Conservation (phyloP, 2,888 invertebrate genomes). For the Metopia argyrocephala region DNA sequence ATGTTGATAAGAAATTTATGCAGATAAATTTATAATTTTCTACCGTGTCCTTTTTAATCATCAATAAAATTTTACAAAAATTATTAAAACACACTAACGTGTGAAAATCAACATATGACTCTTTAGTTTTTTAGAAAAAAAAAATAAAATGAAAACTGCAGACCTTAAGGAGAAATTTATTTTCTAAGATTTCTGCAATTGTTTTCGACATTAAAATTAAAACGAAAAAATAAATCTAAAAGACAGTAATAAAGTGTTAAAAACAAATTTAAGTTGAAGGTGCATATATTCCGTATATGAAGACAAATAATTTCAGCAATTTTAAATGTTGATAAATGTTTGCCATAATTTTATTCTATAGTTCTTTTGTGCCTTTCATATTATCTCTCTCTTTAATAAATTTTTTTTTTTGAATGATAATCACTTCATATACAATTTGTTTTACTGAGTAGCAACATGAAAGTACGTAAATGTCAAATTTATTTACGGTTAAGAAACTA, state of each 20-base stretch:
- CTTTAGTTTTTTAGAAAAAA: constrained; percentile 2
- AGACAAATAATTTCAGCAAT: constrained; percentile 43
- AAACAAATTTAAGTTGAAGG: not conserved
- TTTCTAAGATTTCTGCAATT: constrained; percentile 37
- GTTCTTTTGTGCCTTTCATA: constrained; percentile 23
- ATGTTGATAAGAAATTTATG: constrained; percentile 62
- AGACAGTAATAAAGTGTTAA: not conserved
- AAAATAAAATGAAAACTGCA: not conserved
- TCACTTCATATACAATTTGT: constrained; percentile 58
- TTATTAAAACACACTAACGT: constrained; percentile 50
- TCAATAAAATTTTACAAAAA: constrained; percentile 1
- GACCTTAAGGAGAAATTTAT: constrained; percentile 2
- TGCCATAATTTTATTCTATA: constrained; percentile 19
- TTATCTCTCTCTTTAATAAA: too few species aligned
- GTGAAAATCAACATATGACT: constrained; percentile 62
- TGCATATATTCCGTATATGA: not conserved
- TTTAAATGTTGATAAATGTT: constrained; percentile 54
- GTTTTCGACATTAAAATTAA: constrained; percentile 69
- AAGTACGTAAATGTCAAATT: too few species aligned
- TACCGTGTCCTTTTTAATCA: constrained; percentile 12
- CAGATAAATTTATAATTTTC: constrained; percentile 43
- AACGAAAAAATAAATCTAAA: not conserved
- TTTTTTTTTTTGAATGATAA: constrained; percentile 40
- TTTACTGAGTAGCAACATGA: constrained; percentile 15
- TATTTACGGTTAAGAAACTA: too few species aligned